Evolutionary conservation across 2,797 vertebrate species (phyloP), one percentile per base, ranked within the genome.

Genomic region (Rousettus madagascariensis): DNA sequence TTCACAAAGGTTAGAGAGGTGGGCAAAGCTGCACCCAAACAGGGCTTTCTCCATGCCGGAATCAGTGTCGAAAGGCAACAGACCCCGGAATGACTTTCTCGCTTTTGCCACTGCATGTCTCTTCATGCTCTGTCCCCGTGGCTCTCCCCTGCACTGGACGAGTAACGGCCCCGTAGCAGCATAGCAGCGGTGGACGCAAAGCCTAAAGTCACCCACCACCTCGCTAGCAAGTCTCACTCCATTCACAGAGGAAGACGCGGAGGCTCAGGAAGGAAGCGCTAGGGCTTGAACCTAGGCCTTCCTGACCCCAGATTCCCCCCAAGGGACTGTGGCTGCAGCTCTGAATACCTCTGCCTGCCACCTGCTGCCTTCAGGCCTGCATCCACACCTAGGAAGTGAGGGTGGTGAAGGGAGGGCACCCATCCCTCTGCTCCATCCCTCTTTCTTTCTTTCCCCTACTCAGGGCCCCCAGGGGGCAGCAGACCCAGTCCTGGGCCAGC

Each of bases 381-480:
- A 59, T 82, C 30, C 49, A 51, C 17, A 10, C 20, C 22, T 43
- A 4, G 41, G 28, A 68, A 51, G 13, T 7, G 33, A 53, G 15
- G 49, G 63, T 19, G 13, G 6, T 3, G 15, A 1, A 6, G 22
- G 16, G 5, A 4, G 0, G 7, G 28, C 36, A 33, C 17, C 3
- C 11, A 15, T 33, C 33, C n/a, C 46, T 61, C 75, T 74, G 59
- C 46, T 82, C 24, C 26, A 16, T 22, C 61, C 28, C 91, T 1
- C 41, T 13, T 33, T 2, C 12, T 71, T 49, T 49, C 0, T 95
- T 61, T 82, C 41, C 43, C 8, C 83, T 65, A 43, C 53, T 2
- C 55, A 97, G 98, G 95, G 26, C 90, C 98, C 0, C 78, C 86
- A 0, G 97, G 95, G 43, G 96, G 78, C 0, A 95, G 96, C 49